Evolutionary conservation across 2,888 invertebrate species (phyloP).

Genomic region (Odontomyia ornata): DNA sequence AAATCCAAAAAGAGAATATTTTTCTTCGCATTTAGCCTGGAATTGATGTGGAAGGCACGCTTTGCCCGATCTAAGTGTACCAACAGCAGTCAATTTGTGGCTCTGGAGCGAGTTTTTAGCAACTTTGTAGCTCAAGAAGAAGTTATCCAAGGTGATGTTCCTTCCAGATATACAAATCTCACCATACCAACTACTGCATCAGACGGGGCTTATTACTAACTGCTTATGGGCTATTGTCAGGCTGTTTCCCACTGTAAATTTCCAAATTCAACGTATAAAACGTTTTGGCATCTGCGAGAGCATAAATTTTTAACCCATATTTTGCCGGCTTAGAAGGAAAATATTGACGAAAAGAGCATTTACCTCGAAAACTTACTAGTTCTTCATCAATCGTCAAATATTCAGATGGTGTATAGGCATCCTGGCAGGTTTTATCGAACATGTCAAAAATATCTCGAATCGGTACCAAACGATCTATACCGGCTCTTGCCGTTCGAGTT

Average conservation of each 20-base stretch:
- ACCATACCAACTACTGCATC: not conserved
- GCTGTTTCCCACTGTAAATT: not conserved
- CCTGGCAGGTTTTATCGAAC: not conserved
- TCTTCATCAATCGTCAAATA: not conserved
- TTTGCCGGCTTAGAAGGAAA: not conserved
- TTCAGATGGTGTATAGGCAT: constrained; percentile 1
- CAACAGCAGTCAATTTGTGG: not conserved
- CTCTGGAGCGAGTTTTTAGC: not conserved
- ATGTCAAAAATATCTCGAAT: too few relatives aligned
- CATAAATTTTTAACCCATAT: not conserved
- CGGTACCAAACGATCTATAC: too few relatives aligned
- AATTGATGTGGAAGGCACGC: not conserved
- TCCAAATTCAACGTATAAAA: not conserved
- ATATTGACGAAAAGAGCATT: not conserved
- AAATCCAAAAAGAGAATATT: not conserved
- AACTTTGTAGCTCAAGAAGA: not conserved
- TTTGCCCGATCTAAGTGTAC: not conserved
- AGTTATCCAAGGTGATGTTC: not conserved
- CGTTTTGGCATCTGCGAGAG: not conserved
- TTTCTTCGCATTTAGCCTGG: not conserved
- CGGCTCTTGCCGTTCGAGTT: too few relatives aligned
- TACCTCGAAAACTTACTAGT: not conserved
- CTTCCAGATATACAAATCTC: not conserved
- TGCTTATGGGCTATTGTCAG: not conserved
- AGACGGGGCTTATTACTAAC: not conserved